Base-by-base conservation (phyloP, 2,797 vertebrate species). In the Buphagus erythrorhynchus region DNA sequence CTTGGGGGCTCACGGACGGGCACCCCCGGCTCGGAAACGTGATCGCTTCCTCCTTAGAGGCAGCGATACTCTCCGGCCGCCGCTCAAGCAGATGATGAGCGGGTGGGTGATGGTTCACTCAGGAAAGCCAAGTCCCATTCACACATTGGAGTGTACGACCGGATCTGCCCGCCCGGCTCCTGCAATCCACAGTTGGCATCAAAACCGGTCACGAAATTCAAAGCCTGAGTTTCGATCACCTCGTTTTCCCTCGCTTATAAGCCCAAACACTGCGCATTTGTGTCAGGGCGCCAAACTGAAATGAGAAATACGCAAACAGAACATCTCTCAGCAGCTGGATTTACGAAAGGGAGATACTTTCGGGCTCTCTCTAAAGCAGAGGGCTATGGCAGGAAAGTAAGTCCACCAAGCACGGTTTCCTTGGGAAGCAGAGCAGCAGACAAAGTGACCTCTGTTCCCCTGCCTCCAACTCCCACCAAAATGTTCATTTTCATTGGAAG, bases 401-500 rank as follows among this genome's bases (percentile, higher is more conserved):
- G 83, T 90, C 73, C 61, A 83, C 69, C 63, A 54, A 69, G 58
- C 80, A 40, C 61, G 14, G 61, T 82, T 90, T 88, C 68, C 74
- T 90, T 66, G 72, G 74, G 67, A 94, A 94, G 59, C 80, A 43
- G 48, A 91, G 62, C 51, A 43, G 55, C 54, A 10, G 66, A 95
- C 94, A 97, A 93, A 91, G 77, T 90, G 95, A 95, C 92, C 90
- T 91, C 90, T 94, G 91, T 88, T 92, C 66, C 66, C 65, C 10
- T 58, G 49, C 51, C 82, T 81, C 71, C 67, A 72, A 80, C 73
- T 90, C 90, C 49, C 55, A 86, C 71, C 75, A 92, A 92, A 94
- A 93, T 65, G 81, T 93, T 93, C 83, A 52, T 93, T 95, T 96
- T 88, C 91, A 93, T 94, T 93, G 91, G 95, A 95, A 97, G 85